A percentile compares a stretch with the other conserved stretches of the same genome.
Conservation (phyloP, 23 tunicate species). For the Corella eumyota region DNA sequence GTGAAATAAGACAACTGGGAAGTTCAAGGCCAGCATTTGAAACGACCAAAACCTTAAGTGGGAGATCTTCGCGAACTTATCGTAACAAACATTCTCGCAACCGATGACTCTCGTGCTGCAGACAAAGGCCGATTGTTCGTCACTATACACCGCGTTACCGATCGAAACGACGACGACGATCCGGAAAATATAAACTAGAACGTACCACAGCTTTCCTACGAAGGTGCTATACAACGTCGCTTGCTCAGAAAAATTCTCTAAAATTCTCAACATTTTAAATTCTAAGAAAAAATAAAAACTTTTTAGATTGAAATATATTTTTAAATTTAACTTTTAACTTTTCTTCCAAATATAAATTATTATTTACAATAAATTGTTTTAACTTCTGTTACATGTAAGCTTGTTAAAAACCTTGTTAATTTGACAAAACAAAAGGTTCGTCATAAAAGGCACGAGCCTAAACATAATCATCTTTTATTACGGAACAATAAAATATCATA, state of each 20-base stretch:
- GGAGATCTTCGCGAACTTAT: constrained; percentile 42
- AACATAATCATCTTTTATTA: no score
- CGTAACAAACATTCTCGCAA: constrained; percentile 58
- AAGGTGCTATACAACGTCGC: constrained; percentile 20
- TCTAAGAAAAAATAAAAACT: no score
- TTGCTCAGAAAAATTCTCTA: constrained; percentile 3
- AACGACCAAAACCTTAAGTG: constrained; percentile 75
- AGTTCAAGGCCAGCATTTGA: constrained; percentile 26
- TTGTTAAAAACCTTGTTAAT: no score
- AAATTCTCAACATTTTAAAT: constrained; percentile 4
- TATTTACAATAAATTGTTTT: no score
- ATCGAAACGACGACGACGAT: constrained; percentile 24
- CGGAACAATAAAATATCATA: no score
- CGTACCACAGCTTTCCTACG: constrained; percentile 33
- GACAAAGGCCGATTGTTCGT: constrained; percentile 37
- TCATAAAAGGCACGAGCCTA: no score
- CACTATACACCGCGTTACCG: constrained; percentile 52
- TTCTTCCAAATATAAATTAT: no score
- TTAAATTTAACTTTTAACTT: no score
- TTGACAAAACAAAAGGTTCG: no score
- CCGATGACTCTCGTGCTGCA: constrained; percentile 51
- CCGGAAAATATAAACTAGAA: constrained; percentile 36
- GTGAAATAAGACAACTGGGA: constrained; percentile 33
- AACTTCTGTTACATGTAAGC: no score
- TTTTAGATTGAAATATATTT: no score